Conservation (phyloP, 2,113 vertebrate genomes). For the Pyxicephalus adspersus region DNA sequence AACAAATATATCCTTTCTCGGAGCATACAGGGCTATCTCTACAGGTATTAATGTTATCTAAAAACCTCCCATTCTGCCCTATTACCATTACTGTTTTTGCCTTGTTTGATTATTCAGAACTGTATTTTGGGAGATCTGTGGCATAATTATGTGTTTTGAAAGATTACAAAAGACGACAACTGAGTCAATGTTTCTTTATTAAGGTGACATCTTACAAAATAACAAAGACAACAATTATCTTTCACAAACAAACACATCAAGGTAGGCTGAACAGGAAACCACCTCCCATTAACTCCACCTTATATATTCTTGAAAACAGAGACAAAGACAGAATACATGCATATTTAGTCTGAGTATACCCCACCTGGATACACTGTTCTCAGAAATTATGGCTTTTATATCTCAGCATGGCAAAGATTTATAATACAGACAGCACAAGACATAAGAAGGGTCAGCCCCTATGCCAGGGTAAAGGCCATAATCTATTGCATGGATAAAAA, state of each 20-base stretch:
- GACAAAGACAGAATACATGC: slow-evolving; percentile 52
- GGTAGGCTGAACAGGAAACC: neutral
- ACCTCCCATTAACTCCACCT: slow-evolving; percentile 8
- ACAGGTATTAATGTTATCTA: too few species aligned
- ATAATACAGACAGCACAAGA: slow-evolving; percentile 44
- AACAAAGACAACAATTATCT: slow-evolving; percentile 52
- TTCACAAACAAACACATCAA: slow-evolving; percentile 43
- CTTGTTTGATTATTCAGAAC: too few species aligned
- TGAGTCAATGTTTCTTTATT: slow-evolving; percentile 49
- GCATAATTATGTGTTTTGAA: too few species aligned
- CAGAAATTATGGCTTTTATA: slow-evolving; percentile 54
- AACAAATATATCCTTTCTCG: too few species aligned
- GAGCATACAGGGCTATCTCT: too few species aligned
- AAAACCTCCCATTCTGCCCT: too few species aligned
- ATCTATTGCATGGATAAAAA: slow-evolving; percentile 47
- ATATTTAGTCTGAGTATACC: slow-evolving; percentile 46
- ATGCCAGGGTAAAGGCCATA: slow-evolving; percentile 10
- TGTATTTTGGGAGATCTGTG: too few species aligned
- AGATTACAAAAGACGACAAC: neutral
- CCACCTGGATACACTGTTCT: neutral
- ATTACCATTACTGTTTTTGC: too few species aligned
- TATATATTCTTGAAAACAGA: slow-evolving; percentile 28
- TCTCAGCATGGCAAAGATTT: slow-evolving; percentile 50
- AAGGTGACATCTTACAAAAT: slow-evolving; percentile 55
- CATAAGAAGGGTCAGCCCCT: slow-evolving; percentile 1